A percentile compares a stretch with the other conserved stretches of the same genome.
These are phyloP conservation scores for Hydropsyche tenuis DNA, from an alignment of 1,140 invertebrate genomes.

Conservation along the genomic window DNA sequence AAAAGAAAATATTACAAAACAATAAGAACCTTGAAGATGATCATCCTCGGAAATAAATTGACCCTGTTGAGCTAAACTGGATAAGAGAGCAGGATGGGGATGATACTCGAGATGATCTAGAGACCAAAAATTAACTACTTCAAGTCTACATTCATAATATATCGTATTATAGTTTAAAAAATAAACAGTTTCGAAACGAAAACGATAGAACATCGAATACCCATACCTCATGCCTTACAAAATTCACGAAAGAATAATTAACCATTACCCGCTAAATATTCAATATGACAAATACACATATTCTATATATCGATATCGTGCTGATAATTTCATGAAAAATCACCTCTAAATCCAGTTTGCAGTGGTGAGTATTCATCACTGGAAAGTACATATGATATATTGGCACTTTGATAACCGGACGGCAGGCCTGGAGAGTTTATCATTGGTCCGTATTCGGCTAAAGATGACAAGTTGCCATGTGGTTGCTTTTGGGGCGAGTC, in stretches of 20 bases:
- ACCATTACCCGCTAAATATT: too few relatives aligned
- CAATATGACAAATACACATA: background rate
- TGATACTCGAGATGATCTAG: constrained; percentile 36
- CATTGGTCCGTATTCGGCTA: constrained; percentile 55
- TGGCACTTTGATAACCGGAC: constrained; percentile 47
- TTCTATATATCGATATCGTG: background rate
- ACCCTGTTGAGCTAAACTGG: constrained; percentile 33
- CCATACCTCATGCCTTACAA: too few relatives aligned
- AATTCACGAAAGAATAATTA: too few relatives aligned
- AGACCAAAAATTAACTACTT: constrained; percentile 29
- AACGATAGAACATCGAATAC: too few relatives aligned
- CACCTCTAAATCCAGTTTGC: constrained; percentile 57
- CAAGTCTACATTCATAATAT: background rate
- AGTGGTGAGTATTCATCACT: constrained; percentile 59
- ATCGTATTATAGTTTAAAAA: too few relatives aligned
- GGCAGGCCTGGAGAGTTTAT: constrained; percentile 54
- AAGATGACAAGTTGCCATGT: constrained; percentile 54
- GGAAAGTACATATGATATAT: constrained; percentile 58
- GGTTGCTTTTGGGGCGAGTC: constrained; percentile 63
- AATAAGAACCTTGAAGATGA: constrained; percentile 31
- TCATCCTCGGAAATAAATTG: constrained; percentile 40
- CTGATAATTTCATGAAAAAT: background rate
- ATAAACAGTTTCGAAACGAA: too few relatives aligned
- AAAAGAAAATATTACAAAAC: constrained; percentile 11
- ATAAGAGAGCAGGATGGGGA: constrained; percentile 37